Evolutionary conservation across 2,113 vertebrate species (phyloP), one percentile per base, ranked within the genome.

Genomic region (Tonatia bakeri): DNA sequence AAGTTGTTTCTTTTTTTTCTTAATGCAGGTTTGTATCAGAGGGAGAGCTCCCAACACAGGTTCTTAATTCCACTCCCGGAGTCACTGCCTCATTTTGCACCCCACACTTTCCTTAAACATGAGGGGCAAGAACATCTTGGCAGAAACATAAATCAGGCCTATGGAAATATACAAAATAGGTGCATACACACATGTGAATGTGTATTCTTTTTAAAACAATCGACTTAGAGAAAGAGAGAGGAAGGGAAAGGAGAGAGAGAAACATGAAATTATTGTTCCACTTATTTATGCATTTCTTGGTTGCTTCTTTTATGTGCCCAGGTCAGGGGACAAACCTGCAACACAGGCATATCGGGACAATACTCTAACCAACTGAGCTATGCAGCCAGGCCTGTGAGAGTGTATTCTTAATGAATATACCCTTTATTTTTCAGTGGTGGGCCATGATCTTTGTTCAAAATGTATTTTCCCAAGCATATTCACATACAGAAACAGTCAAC

Each of bases 361-460:
- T 4, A 14, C 12, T 61, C 59, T 31, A 28, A 28, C 12, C 59
- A 61, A 61, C 11, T 4, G 12, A 61, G 26, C 59, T 13, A 12
- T 31, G 31, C 26, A 31, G 26, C 59, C 59, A 61, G 59, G 26
- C 59, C 59, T 77, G 13, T 40, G 52, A 67, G 16, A 87, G 5
- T 94, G 73, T 90, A 6, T 85, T 88, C 33, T 85, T 69, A 84
- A 72, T 91, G 40, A 92, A 43, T 43, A 87, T 31, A 82, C 2
- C 82, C 17, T 87, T 91, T 43, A 47, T 43, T 94, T 36, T 69
- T 94, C 52, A 64, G 28, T 79, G 83, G 28, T n/a, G 70, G 40
- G 69, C 11, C 28, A 80, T 95, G 59, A 65, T 67, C 26, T 94
- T 82, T 96, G 64, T 85, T 96, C n/a, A 61, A 87, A 93, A 50